phyloP scores from a whole-genome alignment of 2,113 vertebrate genomes.

The Illadopsis cleaveri region DNA sequence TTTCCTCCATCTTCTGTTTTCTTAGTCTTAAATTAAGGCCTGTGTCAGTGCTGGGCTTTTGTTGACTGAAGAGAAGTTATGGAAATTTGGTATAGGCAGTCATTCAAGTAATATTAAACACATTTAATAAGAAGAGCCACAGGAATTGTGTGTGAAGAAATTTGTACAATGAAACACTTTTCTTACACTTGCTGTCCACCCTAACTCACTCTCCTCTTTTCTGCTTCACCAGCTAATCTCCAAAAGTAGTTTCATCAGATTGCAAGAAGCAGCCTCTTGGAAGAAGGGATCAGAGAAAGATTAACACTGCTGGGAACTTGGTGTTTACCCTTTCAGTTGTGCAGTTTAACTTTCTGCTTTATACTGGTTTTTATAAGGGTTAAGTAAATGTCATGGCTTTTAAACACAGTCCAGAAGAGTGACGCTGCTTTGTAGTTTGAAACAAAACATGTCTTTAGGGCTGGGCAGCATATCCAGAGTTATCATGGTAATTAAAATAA shows the following conservation, averaged over 20 bases:
- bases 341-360: constrained; percentile 11
- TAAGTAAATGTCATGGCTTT: constrained; percentile 12
- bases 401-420: not conserved
- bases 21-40: not conserved
- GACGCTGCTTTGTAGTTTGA: not conserved
- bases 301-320: not conserved
- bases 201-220: not conserved
- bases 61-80: not conserved
- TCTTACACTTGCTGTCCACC: not conserved
- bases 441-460: constrained; percentile 2
- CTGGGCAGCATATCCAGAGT: not conserved
- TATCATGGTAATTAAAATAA: constrained; percentile 23
- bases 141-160: not conserved
- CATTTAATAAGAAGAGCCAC: not conserved
- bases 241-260: constrained; percentile 29
- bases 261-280: not conserved
- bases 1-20: not conserved
- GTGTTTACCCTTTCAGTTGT: not conserved
- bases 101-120: not conserved
- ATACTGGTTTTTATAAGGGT: not conserved
- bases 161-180: not conserved
- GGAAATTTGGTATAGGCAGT: not conserved
- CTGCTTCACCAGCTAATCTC: constrained; percentile 9
- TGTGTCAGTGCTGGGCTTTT: not conserved
- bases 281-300: constrained; percentile 21